phyloP scores from a whole-genome alignment of 2,113 vertebrate genomes.

The Poeciliopsis retropinna region DNA sequence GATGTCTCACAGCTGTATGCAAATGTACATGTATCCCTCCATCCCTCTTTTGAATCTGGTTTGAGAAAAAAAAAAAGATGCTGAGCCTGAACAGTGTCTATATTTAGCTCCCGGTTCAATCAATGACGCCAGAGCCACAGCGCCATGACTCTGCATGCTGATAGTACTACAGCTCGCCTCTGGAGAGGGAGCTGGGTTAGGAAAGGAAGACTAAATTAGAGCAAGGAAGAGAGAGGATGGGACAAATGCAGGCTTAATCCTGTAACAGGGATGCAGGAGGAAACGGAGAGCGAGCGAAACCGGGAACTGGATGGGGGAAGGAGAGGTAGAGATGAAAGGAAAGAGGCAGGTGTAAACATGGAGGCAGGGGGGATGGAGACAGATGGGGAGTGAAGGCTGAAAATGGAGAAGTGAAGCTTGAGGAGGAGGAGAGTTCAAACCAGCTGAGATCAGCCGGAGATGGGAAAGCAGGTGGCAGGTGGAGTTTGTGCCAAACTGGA shows the following conservation, averaged over 20 bases:
- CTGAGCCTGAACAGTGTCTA: slow-evolving; percentile 68
- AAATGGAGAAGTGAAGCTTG: slow-evolving; percentile 4
- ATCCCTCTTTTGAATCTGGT: slow-evolving; percentile 35
- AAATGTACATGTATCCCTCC: slow-evolving; percentile 24
- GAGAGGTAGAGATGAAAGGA: slow-evolving; percentile 51
- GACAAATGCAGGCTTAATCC: slow-evolving; percentile 41
- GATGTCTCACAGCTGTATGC: slow-evolving; percentile 10
- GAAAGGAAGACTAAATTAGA: slow-evolving; percentile 22
- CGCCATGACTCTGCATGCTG: slow-evolving; percentile 74
- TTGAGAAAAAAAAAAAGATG: slow-evolving; percentile 44
- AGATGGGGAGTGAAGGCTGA: slow-evolving; percentile 32
- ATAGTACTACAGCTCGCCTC: slow-evolving; percentile 58
- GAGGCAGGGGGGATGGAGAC: slow-evolving; percentile 29
- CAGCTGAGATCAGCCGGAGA: neutral
- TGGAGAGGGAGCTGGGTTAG: slow-evolving; percentile 6
- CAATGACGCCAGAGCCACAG: slow-evolving; percentile 64
- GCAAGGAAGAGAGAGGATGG: neutral
- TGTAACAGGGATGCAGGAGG: slow-evolving; percentile 16
- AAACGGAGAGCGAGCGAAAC: slow-evolving; percentile 5
- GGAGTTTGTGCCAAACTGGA: neutral
- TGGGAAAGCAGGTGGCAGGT: slow-evolving; percentile 2
- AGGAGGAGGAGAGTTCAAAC: slow-evolving; percentile 21
- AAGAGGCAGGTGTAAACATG: slow-evolving; percentile 52
- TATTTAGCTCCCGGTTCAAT: slow-evolving; percentile 71
- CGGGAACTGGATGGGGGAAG: neutral